Evolutionary conservation across 2,113 vertebrate genomes (phyloP).

Genomic region (Microtus ochrogaster): DNA sequence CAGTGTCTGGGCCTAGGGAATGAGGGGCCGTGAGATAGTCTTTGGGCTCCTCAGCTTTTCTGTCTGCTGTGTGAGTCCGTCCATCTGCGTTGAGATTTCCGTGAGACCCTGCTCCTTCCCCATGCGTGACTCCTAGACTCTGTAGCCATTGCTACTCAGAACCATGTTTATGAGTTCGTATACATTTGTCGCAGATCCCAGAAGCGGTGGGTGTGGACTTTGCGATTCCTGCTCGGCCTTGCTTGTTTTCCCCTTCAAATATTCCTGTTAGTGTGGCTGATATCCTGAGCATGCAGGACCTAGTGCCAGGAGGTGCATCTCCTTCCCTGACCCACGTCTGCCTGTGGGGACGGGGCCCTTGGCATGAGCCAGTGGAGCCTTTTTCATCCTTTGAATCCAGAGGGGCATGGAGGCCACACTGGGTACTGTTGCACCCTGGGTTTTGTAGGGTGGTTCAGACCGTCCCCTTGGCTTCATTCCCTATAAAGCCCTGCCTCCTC

Average conservation of each 20-base stretch:
- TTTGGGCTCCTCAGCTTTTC: background rate
- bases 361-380: rapidly evolving
- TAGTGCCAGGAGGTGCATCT: background rate
- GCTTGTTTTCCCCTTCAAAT: background rate
- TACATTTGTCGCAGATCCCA: rapidly evolving
- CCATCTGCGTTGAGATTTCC: background rate
- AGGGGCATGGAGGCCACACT: rapidly evolving
- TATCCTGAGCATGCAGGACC: background rate
- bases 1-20: background rate
- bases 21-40: too few species aligned
- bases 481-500: background rate
- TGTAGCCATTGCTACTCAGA: rapidly evolving
- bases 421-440: background rate
- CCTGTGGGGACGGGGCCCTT: background rate
- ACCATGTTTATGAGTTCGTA: background rate
- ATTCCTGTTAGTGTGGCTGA: rapidly evolving
- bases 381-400: background rate
- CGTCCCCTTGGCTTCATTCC: rapidly evolving
- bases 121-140: background rate
- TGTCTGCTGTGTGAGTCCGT: background rate
- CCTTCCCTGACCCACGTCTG: rapidly evolving
- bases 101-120: background rate
- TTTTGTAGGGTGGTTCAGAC: background rate
- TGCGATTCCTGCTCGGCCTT: background rate
- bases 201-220: background rate